A percentile compares a stretch with the other conserved stretches of the same genome.
phyloP scores from a whole-genome alignment of 2,888 invertebrate genomes.

The Lamproptera curius region DNA sequence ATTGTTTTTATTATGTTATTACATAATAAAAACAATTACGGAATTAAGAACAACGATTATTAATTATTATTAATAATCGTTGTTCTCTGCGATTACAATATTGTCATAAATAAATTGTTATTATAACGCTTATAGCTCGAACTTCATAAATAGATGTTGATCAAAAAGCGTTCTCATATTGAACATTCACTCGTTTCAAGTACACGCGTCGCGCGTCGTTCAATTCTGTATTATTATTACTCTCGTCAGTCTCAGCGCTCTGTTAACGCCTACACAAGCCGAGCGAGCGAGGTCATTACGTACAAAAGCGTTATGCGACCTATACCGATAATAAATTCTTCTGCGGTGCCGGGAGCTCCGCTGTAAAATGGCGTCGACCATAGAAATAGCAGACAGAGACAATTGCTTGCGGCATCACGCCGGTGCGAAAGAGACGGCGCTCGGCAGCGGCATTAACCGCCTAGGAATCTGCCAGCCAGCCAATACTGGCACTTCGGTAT shows the following conservation, averaged over 20 bases:
- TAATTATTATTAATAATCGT: too few species aligned
- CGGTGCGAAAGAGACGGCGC: conserved; percentile 43
- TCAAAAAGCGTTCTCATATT: not conserved
- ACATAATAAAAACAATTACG: too few species aligned
- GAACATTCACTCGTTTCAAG: conserved; percentile 20
- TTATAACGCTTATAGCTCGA: not conserved
- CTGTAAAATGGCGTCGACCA: conserved; percentile 31
- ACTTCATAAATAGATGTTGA: not conserved
- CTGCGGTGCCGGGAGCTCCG: conserved; percentile 28
- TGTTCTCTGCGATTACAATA: too few species aligned
- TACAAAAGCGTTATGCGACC: conserved; percentile 36
- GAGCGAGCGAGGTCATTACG: conserved; percentile 46
- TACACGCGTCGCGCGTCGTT: conserved; percentile 17
- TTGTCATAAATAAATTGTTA: not conserved
- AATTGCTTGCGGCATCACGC: conserved; percentile 9
- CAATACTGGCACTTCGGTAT: conserved; percentile 60
- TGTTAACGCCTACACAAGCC: conserved; percentile 35
- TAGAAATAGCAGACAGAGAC: conserved; percentile 34
- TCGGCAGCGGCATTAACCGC: conserved; percentile 37
- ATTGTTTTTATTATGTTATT: too few species aligned
- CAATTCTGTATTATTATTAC: conserved; percentile 40
- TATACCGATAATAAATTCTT: conserved; percentile 48
- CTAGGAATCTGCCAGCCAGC: conserved; percentile 57
- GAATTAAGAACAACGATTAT: too few species aligned
- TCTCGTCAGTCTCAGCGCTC: conserved; percentile 25